phyloP scores from a whole-genome alignment of 2,888 invertebrate genomes.

The Melanostoma mellinum region DNA sequence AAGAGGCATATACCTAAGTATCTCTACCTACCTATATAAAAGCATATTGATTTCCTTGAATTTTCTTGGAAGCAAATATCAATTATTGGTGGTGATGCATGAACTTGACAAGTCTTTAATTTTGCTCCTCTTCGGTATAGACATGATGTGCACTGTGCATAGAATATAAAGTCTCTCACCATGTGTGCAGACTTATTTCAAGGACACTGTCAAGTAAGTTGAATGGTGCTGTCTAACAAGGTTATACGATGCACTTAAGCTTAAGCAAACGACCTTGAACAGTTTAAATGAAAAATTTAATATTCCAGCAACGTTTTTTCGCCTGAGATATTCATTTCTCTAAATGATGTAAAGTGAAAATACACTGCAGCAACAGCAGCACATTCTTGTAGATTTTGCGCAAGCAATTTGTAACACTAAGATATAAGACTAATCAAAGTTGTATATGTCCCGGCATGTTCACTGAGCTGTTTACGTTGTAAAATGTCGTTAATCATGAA shows the following conservation, averaged over 20 bases:
- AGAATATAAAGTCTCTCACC: constrained; percentile 8
- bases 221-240: constrained; percentile 7
- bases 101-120: neutral
- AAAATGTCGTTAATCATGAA: constrained; percentile 1
- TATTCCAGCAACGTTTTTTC: constrained; percentile 10
- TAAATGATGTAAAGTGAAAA: neutral
- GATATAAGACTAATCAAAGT: too few species aligned
- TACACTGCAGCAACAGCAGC: constrained; percentile 13
- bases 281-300: constrained; percentile 27
- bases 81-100: too few species aligned
- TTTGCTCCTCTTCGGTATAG: neutral
- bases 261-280: constrained; percentile 27
- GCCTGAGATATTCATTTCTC: constrained; percentile 6
- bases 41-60: too few species aligned
- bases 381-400: too few species aligned
- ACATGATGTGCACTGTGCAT: neutral
- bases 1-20: too few species aligned
- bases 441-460: neutral
- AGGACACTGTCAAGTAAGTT: constrained; percentile 46
- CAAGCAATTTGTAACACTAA: too few species aligned
- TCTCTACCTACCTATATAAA: too few species aligned
- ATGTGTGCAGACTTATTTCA: constrained; percentile 22
- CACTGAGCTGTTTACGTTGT: constrained; percentile 19
- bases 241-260: constrained; percentile 5
- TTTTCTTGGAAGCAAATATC: too few species aligned